Percentiles rank a stretch among this genome's conserved stretches.
Evolutionary conservation across 2,113 vertebrate species (phyloP).

Genomic region (Haplochromis burtoni): DNA sequence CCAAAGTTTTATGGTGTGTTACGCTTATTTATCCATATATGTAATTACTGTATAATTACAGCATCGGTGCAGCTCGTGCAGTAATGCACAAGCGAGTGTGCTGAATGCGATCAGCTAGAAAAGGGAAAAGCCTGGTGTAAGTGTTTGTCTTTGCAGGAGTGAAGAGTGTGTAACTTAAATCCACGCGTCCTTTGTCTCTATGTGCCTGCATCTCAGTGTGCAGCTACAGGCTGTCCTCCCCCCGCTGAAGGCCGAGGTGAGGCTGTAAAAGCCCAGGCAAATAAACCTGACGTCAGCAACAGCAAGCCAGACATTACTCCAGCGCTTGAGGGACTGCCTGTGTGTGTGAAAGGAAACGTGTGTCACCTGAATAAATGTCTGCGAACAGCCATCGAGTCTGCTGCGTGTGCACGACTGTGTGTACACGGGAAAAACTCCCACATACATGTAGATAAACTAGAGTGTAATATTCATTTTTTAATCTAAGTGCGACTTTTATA

Average conservation of each 20-base stretch:
- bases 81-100: background rate
- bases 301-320: slow-evolving; percentile 50
- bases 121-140: background rate
- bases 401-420: background rate
- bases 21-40: slow-evolving; percentile 50
- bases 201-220: background rate
- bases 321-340: background rate
- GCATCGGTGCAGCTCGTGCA: background rate
- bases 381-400: background rate
- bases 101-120: background rate
- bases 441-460: background rate
- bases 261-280: slow-evolving; percentile 49
- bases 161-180: background rate
- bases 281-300: slow-evolving; percentile 52
- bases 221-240: background rate
- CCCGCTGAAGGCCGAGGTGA: slow-evolving; percentile 32
- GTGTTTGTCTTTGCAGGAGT: background rate
- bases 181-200: background rate
- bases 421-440: background rate
- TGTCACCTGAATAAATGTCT: slow-evolving; percentile 51
- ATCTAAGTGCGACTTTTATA: background rate
- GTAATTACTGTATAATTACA: slow-evolving; percentile 52
- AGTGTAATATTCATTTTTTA: background rate
- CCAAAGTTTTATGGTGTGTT: slow-evolving; percentile 57
- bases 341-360: slow-evolving; percentile 19